phyloP scores from a whole-genome alignment of 2,888 invertebrate species.

The Graphium colonna region DNA sequence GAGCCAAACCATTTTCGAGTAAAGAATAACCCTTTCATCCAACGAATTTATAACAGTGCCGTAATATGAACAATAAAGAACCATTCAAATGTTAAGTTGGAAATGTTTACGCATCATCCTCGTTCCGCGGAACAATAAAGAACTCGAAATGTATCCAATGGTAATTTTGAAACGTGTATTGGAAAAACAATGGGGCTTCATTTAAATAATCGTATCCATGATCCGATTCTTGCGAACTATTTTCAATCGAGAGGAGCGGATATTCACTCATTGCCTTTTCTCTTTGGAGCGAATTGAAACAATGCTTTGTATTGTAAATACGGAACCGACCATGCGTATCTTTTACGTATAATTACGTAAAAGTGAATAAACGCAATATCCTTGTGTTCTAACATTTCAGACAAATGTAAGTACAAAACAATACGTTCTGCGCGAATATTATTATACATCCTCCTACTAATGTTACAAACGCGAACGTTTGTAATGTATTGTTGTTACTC shows the following conservation, averaged over 20 bases:
- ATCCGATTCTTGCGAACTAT: slow-evolving; percentile 13
- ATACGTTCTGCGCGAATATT: too few species aligned
- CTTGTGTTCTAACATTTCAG: not conserved
- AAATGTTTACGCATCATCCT: not conserved
- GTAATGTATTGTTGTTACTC: too few species aligned
- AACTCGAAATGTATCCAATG: not conserved
- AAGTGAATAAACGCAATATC: not conserved
- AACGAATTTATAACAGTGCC: not conserved
- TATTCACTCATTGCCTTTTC: slow-evolving; percentile 29
- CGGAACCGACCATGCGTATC: slow-evolving; percentile 27
- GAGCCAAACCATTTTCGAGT: not conserved
- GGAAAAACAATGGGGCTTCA: slow-evolving; percentile 14
- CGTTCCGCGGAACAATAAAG: not conserved
- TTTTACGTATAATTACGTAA: slow-evolving; percentile 11
- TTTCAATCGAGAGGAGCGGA: slow-evolving; percentile 25
- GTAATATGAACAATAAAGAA: not conserved
- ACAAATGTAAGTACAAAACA: too few species aligned
- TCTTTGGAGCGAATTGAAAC: slow-evolving; percentile 50
- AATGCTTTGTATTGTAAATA: slow-evolving; percentile 64
- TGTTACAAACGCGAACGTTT: too few species aligned
- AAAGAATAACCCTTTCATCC: not conserved
- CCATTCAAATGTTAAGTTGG: too few species aligned
- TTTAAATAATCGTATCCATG: slow-evolving; percentile 18
- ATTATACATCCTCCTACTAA: too few species aligned
- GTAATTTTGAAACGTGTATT: not conserved